Percentiles rank a stretch among this genome's conserved stretches.
Conservation (phyloP, 2,113 vertebrate species). For the Ibidorhyncha struthersii region DNA sequence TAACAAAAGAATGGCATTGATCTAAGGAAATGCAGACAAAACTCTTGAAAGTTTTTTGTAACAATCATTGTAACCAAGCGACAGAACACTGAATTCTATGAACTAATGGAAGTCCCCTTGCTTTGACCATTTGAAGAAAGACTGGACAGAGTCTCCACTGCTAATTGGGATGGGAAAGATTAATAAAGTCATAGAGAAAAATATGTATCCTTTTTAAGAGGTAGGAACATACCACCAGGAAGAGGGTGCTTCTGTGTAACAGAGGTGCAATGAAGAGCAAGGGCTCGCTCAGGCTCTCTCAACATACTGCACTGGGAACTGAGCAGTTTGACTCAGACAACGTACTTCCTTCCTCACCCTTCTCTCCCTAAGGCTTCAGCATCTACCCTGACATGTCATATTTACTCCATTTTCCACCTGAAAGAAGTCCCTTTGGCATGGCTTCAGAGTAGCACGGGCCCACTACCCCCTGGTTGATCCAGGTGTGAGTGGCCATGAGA, state of each 20-base stretch:
- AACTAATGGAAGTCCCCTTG: neutral
- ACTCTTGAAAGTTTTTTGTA: neutral
- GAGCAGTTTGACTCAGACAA: neutral
- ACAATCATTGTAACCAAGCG: neutral
- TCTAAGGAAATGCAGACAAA: neutral
- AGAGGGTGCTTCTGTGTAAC: neutral
- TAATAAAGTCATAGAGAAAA: neutral
- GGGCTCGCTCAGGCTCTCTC: neutral
- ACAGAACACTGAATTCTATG: neutral
- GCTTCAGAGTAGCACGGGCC: neutral
- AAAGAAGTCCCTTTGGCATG: neutral
- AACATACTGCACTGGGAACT: neutral
- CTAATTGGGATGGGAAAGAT: neutral
- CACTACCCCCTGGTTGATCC: neutral
- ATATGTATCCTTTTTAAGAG: neutral
- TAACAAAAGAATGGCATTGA: neutral
- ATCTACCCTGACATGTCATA: neutral
- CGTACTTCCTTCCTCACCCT: neutral
- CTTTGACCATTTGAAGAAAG: neutral
- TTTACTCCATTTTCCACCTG: neutral
- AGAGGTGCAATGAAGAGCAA: neutral
- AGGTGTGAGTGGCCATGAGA: neutral
- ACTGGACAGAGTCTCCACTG: neutral
- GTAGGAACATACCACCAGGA: neutral
- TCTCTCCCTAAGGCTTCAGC: neutral